These are phyloP conservation scores for Plecturocebus donacophilus DNA, from an alignment of 2,113 vertebrate genomes.

Conservation along the genomic window DNA sequence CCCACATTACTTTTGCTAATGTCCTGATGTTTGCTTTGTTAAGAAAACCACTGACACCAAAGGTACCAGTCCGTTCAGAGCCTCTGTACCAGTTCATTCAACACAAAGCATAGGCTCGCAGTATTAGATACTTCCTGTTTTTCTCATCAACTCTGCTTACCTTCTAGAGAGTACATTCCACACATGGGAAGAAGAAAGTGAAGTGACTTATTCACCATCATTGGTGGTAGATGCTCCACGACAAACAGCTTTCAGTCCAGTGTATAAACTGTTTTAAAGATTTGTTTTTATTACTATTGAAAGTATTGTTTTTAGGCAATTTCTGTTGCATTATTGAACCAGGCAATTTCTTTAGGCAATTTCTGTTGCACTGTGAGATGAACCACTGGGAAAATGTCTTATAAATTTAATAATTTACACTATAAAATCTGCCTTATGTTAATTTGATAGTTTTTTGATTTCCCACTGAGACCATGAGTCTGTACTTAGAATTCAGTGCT, in stretches of 20 bases:
- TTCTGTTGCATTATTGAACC: neutral
- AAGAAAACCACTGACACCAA: neutral
- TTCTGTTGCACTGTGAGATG: neutral
- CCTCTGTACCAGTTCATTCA: neutral
- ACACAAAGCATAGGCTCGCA: neutral
- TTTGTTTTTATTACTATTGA: neutral
- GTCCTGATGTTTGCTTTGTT: neutral
- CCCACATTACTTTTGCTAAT: neutral
- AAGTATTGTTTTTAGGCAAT: neutral
- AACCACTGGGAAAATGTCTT: neutral
- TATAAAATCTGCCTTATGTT: neutral
- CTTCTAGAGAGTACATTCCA: neutral
- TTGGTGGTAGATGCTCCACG: neutral
- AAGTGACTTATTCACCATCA: neutral
- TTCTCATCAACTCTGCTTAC: neutral
- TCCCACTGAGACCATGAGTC: neutral
- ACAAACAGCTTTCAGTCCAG: neutral
- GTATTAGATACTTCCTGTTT: neutral
- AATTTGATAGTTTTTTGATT: slow-evolving; percentile 20
- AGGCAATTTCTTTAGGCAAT: neutral
- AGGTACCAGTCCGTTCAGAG: no score
- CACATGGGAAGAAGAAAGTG: neutral
- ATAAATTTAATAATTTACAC: neutral
- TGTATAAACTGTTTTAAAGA: neutral
- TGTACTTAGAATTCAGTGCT: slow-evolving; percentile 37